A percentile compares a stretch with the other conserved stretches of the same genome.
phyloP scores from a whole-genome alignment of 2,888 invertebrate species.

The Lysandra coridon region DNA sequence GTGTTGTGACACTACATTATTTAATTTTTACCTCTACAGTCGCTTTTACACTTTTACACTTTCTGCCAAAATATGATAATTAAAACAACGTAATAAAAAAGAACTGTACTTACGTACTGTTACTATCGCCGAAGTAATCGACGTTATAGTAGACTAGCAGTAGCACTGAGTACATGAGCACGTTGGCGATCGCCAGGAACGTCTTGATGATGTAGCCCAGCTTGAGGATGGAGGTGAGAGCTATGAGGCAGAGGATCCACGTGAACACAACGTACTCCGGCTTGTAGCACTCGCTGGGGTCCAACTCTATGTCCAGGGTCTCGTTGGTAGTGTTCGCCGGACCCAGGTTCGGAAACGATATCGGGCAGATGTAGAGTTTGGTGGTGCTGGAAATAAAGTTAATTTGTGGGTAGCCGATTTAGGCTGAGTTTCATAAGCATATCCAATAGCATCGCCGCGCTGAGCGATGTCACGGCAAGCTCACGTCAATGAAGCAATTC shows the following conservation, averaged over 20 bases:
- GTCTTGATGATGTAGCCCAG: conserved; percentile 93
- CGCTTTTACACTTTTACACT: too few species aligned
- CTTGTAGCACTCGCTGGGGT: conserved; percentile 76
- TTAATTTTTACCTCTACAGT: too few species aligned
- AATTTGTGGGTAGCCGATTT: too few species aligned
- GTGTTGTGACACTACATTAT: too few species aligned
- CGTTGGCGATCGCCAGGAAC: conserved; percentile 87
- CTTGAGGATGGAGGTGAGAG: conserved; percentile 94
- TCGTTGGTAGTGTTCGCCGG: conserved; percentile 2
- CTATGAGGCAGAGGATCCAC: conserved; percentile 95
- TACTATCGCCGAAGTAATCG: conserved; percentile 63
- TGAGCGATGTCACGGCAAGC: too few species aligned
- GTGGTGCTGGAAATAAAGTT: conserved; percentile 54
- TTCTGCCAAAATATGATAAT: too few species aligned
- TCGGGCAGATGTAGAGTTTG: conserved; percentile 63
- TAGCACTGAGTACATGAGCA: conserved; percentile 86
- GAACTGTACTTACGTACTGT: conserved; percentile 58
- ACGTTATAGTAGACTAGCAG: conserved; percentile 82
- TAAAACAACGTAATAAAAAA: not conserved
- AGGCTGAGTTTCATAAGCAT: too few species aligned
- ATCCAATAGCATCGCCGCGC: too few species aligned
- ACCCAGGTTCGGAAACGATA: conserved; percentile 45
- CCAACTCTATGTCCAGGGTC: not conserved
- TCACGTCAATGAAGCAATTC: too few species aligned
- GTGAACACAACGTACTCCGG: conserved; percentile 96